Percentiles rank a stretch among this genome's conserved stretches.
Evolutionary conservation across 2,113 vertebrate genomes (phyloP).

Genomic region (Forbesichthys papilliferus): DNA sequence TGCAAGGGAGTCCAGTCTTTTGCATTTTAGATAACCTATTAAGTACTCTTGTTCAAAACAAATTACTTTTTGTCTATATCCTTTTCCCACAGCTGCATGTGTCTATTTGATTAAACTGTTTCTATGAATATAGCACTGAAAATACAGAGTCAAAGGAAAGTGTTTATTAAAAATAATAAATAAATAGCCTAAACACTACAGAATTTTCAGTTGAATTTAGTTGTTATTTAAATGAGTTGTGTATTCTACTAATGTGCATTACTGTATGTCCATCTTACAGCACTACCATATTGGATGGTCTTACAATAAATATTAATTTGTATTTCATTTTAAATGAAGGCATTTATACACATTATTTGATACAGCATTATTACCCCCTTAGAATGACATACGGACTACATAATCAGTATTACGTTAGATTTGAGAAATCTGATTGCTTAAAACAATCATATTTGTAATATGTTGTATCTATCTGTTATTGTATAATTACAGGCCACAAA

Average conservation of each 20-base stretch:
- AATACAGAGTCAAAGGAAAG: neutral
- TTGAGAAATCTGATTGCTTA: conserved; percentile 2
- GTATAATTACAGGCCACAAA: conserved; percentile 1
- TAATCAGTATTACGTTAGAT: conserved; percentile 7
- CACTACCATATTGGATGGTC: too few relatives aligned
- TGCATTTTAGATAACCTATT: neutral
- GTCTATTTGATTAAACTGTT: neutral
- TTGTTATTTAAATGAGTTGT: conserved; percentile 21
- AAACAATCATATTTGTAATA: neutral
- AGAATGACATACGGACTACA: conserved; percentile 1
- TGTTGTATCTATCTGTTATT: neutral
- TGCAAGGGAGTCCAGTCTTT: too few relatives aligned
- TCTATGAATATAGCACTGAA: neutral
- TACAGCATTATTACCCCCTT: neutral
- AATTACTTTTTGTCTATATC: neutral
- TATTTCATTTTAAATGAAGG: neutral
- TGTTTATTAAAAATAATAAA: conserved; percentile 53
- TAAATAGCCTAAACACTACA: conserved; percentile 20
- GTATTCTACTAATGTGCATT: neutral
- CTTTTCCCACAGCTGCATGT: neutral
- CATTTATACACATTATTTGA: conserved; percentile 6
- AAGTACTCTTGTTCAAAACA: neutral
- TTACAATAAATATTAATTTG: too few relatives aligned
- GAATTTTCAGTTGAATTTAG: conserved; percentile 38
- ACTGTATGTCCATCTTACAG: too few relatives aligned